Evolutionary conservation across 2,888 invertebrate species (phyloP), one percentile per base, ranked within the genome.

Genomic region (Drosophila pegasa): DNA sequence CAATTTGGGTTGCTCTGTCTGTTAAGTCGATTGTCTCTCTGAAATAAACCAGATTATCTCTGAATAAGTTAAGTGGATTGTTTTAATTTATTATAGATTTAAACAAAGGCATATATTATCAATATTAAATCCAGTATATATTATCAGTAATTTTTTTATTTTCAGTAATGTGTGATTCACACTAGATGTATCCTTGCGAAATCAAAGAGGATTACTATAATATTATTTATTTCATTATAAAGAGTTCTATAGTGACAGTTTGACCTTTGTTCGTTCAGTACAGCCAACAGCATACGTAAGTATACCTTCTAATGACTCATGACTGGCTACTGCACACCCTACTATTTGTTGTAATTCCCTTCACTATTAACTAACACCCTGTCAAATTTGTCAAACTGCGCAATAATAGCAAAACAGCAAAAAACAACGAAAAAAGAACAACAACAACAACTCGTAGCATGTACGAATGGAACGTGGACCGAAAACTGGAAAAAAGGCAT

Each of bases 301-400:
- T 20, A 60, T 10, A 7, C 3, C 33, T n/a, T 3, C 50, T 22
- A 50, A 35, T 50, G 50, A 50, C 16, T 31, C 16, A 37, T 59
- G 52, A 58, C n/a, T 41, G 16, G 72, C 41, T 27, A 10, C 52
- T 54, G 57, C 48, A 35, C 25, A 47, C 47, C 47, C 41, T 33
- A 33, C 65, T 18, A 27, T 47, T 43, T 31, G 20, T 31, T 16
- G 33, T 12, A 51, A 29, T 41, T 33, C 40, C 27, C 22, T 25
- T 25, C 31, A 10, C 60, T 65, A 75, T 80, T 75, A 70, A 71
- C 69, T 71, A 55, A 62, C 35, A 27, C 54, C 63, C 57, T 78
- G 83, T 87, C 84, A 78, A 88, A 91, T 88, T 87, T 89, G 87
- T 90, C 90, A 91, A 87, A 78, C 71, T 73, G 35, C 74, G 74